Base-by-base conservation (phyloP, 2,113 vertebrate species). In the Platichthys stellatus region DNA sequence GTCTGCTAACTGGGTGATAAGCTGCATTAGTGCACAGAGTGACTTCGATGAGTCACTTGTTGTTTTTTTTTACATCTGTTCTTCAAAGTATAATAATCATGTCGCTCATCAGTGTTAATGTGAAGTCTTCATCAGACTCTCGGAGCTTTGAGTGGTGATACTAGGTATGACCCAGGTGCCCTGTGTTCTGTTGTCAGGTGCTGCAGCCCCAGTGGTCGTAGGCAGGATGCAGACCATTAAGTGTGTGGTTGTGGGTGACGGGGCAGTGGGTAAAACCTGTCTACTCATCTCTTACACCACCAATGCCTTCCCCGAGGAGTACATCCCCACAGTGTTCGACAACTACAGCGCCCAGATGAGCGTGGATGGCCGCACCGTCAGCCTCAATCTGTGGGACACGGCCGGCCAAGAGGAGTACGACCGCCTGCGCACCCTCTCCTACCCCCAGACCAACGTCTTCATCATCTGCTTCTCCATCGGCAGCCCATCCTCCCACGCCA, bases 181-280 rank as follows among this genome's bases (percentile, higher is more conserved):
- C 58, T 75, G 68, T 63, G 11, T 31, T 60, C 13, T 85, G 63
- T 80, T 80, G 69, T 75, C 78, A 95, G 94, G 93, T 94, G 89
- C 92, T 89, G 86, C 92, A 93, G 92, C 82, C 90, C 82, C 87
- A 92, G 92, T 90, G 92, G 90, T 91, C 90, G 84, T 94, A 93
- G 92, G 81, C 96, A 98, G 94, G 82, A 98, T 98, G 96, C 96
- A 98, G 95, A 98, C 95, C 1, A 98, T 98, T 87, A 99, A 97
- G 95, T 98, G 96, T 49, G 97, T 98, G 61, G 96, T 98, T 10
- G 96, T 98, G 61, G 98, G 97, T 62, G 97, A 98, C 9, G 97
- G 96, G 4, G 97, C 97, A 14, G 96, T 98, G 59, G 97, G 97
- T n/a, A 98, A 99, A 94, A 99, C 96, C 3, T 98, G 97, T 71